These are phyloP conservation scores for Rhizomys pruinosus DNA, from an alignment of 2,113 vertebrate genomes.

Conservation along the genomic window DNA sequence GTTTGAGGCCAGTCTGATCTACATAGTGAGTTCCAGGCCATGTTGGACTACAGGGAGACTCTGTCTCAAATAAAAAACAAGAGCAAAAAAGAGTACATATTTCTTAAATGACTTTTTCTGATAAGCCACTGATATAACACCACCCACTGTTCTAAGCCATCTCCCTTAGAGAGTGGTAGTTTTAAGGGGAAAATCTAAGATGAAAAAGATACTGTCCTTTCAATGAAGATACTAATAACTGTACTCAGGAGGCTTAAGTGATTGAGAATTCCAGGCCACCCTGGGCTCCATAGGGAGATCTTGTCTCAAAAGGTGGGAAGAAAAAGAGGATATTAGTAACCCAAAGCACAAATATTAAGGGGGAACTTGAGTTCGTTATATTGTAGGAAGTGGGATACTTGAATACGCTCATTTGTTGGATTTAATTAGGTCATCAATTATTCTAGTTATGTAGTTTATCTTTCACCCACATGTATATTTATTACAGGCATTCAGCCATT, in stretches of 20 bases:
- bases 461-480: slow-evolving; percentile 48
- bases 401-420: background rate
- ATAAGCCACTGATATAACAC: background rate
- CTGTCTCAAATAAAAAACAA: no score
- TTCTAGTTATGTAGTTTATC: background rate
- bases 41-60: no score
- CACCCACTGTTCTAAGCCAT: background rate
- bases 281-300: background rate
- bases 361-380: background rate
- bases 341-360: slow-evolving; percentile 17
- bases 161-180: background rate
- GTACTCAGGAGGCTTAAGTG: background rate
- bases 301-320: background rate
- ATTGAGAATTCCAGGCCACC: background rate
- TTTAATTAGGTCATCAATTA: background rate
- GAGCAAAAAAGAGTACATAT: background rate
- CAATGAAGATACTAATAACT: background rate
- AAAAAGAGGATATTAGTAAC: background rate
- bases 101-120: background rate
- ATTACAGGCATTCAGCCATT: slow-evolving; percentile 88
- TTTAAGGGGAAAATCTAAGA: slow-evolving; percentile 8
- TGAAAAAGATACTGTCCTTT: slow-evolving; percentile 17
- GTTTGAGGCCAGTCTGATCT: no score
- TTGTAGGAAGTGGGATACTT: background rate
- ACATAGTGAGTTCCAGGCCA: no score